Percentiles rank a stretch among this genome's conserved stretches.
phyloP scores from a whole-genome alignment of 1,140 invertebrate species.

The Drosophila tani region DNA sequence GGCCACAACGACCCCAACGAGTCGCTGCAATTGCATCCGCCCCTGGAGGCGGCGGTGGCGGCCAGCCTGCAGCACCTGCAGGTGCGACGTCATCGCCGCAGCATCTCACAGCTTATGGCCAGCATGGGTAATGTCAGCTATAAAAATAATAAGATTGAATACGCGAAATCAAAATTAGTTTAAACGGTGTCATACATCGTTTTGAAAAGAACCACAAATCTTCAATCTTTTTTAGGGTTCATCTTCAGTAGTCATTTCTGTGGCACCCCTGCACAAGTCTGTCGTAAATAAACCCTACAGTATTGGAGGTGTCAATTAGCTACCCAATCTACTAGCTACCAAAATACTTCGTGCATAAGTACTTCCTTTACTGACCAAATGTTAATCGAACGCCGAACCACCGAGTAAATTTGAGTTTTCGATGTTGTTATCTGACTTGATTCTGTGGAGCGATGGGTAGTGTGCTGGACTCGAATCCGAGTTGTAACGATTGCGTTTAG shows the following conservation, averaged over 20 bases:
- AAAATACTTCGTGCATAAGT: too few species aligned
- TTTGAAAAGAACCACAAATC: not conserved
- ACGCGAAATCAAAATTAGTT: not conserved
- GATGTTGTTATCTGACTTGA: too few species aligned
- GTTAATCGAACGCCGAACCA: too few species aligned
- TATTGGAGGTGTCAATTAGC: too few species aligned
- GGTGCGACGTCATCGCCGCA: constrained; percentile 80
- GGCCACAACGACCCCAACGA: constrained; percentile 25
- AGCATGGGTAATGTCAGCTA: constrained; percentile 74
- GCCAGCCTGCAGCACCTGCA: constrained; percentile 39
- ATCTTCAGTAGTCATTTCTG: not conserved
- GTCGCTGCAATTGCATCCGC: constrained; percentile 34
- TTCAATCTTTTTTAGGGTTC: too few species aligned
- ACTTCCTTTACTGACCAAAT: too few species aligned
- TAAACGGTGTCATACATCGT: not conserved
- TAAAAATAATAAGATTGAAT: not conserved
- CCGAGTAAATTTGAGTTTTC: too few species aligned
- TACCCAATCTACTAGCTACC: too few species aligned
- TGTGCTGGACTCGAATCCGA: too few species aligned
- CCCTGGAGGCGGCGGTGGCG: constrained; percentile 17
- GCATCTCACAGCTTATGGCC: constrained; percentile 83
- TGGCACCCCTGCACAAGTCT: not conserved
- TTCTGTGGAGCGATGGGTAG: too few species aligned
- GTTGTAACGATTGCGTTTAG: too few species aligned
- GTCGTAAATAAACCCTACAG: too few species aligned